Base-by-base conservation (phyloP, 2,888 invertebrate genomes). In the Drosophila dives region DNA sequence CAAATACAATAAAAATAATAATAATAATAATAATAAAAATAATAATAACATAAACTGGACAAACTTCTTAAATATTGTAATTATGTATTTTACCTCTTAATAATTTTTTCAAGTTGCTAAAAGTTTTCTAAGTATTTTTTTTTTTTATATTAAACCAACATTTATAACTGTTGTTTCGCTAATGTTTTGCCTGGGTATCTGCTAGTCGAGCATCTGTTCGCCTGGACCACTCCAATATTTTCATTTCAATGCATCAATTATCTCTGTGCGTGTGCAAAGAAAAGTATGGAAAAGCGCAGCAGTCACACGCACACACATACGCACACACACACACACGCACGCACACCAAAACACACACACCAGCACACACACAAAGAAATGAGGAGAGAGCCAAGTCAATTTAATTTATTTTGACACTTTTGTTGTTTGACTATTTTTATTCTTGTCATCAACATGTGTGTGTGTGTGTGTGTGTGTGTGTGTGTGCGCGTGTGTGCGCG, bases 341-440 rank as follows among this genome's bases (percentile, higher is more conserved):
- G 45, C 53, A 33, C 20, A 49, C 32, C 26, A 15, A 23, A 17
- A 29, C 45, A 20, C 12, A 38, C 60, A 23, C 49, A 45, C 4
- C 42, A 40, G n/a, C 40, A 40, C 23, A n/a, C 33, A 50, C 20
- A 32, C 45, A 51, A 49, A 50, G 20, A 55, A 61, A 26, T 48
- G 63, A 83, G 80, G 79, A 83, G 76, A 73, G 79, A 73, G 73
- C 77, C 77, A 79, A 87, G 83, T 83, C 72, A 85, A 85, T 85
- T 85, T 88, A 88, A 85, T 88, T 86, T 86, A 88, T 86, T 86
- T 86, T 88, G 82, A 78, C 86, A 86, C 84, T 86, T 83, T 82
- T 86, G 80, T 80, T 85, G 81, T 84, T 83, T 79, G 72, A 38
- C 75, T 72, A 66, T 73, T 74, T 78, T 75, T 77, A 68, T 70